phyloP scores from a whole-genome alignment of 2,888 invertebrate genomes.

The Netelia fuscicornis region DNA sequence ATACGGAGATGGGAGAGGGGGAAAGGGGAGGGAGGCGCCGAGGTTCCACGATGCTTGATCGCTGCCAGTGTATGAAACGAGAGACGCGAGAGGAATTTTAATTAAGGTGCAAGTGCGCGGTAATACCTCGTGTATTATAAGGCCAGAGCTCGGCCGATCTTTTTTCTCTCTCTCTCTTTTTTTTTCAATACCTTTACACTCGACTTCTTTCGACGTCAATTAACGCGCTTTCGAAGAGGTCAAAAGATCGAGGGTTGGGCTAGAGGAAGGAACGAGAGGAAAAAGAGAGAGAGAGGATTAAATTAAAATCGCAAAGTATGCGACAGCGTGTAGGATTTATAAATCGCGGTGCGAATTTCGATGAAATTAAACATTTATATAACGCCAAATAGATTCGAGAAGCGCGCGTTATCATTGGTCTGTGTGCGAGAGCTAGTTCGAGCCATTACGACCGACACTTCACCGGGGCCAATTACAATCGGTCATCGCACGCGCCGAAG shows the following conservation, averaged over 20 bases:
- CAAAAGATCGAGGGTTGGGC: constrained; percentile 2
- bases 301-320: constrained; percentile 57
- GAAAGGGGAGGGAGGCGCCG: neutral
- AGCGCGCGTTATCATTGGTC: constrained; percentile 5
- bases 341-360: neutral
- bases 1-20: neutral
- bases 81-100: constrained; percentile 56
- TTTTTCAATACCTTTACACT: constrained; percentile 32
- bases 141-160: neutral
- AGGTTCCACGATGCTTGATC: constrained; percentile 33
- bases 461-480: constrained; percentile 80
- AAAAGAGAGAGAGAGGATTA: neutral
- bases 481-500: constrained; percentile 82
- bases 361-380: constrained; percentile 31
- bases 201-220: constrained; percentile 51
- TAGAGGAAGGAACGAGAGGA: neutral
- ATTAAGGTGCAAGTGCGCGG: constrained; percentile 57
- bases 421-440: constrained; percentile 25
- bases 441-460: constrained; percentile 72
- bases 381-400: constrained; percentile 2
- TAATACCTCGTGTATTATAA: constrained; percentile 34
- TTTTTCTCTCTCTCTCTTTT: neutral
- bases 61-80: neutral
- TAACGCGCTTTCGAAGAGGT: constrained; percentile 23
- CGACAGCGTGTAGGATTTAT: constrained; percentile 1